Evolutionary conservation across 2,113 vertebrate genomes (phyloP), one percentile per base, ranked within the genome.

Genomic region (Amazona vittata): DNA sequence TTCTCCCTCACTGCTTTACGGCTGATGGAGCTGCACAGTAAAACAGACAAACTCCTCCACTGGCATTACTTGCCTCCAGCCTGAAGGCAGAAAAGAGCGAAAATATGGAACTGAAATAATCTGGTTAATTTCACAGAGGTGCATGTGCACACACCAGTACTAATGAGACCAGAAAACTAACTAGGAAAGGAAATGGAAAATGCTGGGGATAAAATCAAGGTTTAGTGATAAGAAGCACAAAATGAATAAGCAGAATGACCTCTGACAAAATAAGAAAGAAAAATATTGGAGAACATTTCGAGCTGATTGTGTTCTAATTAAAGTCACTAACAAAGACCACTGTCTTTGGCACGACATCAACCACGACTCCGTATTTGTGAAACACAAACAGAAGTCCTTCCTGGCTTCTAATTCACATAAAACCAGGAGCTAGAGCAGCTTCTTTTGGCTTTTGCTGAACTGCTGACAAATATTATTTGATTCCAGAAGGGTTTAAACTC

Each of bases 321-420:
- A 95, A 89, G 79, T n/a, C 19, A 71, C 65, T 90, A 92, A 70
- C 59, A 59, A 93, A 88, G 65, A 83, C 52, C 0, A 0, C 60
- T 83, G 37, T 60, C 84, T 78, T 93, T 95, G 91, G 73, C 92
- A 67, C 75, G 69, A 83, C n/a, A 83, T 90, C 88, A 96, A 94
- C 75, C 78, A 83, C 3, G 3, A 89, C 64, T 91, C 87, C 29
- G 52, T 26, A 69, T 88, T 86, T 91, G 60, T 83, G 77, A 84
- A 82, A 90, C 39, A 49, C 5, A 46, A 94, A 88, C 37, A 50
- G 6, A 94, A 90, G 69, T 76, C 41, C 50, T 60, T 64, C 39
- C 73, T 90, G 71, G 53, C 37, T 90, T 89, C 90, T 92, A 93
- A 79, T 53, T 89, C 28, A 5, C 41, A 49, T 52, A 76, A 83